These are phyloP conservation scores for Ctenopoma multispine DNA, from an alignment of 2,797 vertebrate species.

Conservation along the genomic window DNA sequence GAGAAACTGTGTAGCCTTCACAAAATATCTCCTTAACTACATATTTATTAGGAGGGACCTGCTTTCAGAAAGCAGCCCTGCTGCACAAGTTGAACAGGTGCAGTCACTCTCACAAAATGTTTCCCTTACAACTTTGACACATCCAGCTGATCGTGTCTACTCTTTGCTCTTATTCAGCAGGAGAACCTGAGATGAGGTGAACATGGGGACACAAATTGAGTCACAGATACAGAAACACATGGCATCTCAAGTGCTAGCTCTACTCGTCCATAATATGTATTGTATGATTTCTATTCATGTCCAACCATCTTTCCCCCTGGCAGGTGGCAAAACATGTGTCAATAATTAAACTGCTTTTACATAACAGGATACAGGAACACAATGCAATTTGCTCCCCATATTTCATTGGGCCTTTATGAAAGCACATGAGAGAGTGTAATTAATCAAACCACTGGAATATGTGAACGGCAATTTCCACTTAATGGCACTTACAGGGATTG, in stretches of 20 bases:
- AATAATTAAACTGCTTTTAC: conserved; percentile 88
- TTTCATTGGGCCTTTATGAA: conserved; percentile 86
- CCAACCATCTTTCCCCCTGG: conserved; percentile 76
- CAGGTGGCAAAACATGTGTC: conserved; percentile 88
- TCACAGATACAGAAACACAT: conserved; percentile 66
- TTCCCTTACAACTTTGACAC: conserved; percentile 44
- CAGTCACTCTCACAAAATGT: conserved; percentile 51
- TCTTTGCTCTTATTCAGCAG: conserved; percentile 47
- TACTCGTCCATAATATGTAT: conserved; percentile 69
- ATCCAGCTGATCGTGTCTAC: conserved; percentile 45
- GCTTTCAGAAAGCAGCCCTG: conserved; percentile 63
- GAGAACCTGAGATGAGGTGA: conserved; percentile 51
- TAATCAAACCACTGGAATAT: conserved; percentile 89
- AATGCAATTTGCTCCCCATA: conserved; percentile 86
- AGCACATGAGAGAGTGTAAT: conserved; percentile 86
- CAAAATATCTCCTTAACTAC: conserved; percentile 76
- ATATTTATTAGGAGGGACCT: conserved; percentile 76
- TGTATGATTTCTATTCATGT: conserved; percentile 80
- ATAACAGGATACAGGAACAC: conserved; percentile 86
- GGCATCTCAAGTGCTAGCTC: conserved; percentile 64
- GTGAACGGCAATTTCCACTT: conserved; percentile 88
- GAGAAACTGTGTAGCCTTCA: conserved; percentile 70
- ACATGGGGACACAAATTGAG: conserved; percentile 54
- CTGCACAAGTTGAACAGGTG: conserved; percentile 56
- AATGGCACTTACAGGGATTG: conserved; percentile 89